A percentile compares a stretch with the other conserved stretches of the same genome.
phyloP scores from a whole-genome alignment of 2,797 vertebrate genomes.

The Onychomys torridus region DNA sequence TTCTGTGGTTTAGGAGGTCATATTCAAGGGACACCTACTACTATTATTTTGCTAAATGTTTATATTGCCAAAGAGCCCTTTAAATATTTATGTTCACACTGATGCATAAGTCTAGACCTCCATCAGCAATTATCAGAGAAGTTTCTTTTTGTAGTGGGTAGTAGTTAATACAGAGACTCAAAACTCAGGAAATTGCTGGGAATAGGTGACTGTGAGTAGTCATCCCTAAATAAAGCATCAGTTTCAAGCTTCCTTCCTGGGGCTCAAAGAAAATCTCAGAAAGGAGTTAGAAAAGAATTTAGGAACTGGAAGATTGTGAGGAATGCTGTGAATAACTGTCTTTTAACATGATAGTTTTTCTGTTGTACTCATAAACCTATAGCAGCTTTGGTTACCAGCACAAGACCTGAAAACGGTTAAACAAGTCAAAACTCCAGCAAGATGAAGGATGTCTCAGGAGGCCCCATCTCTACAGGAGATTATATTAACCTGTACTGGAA shows the following conservation, averaged over 20 bases:
- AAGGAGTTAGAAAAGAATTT: neutral
- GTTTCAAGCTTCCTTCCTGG: neutral
- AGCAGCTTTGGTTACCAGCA: neutral
- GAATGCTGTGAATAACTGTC: neutral
- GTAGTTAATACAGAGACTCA: neutral
- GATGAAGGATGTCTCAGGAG: neutral
- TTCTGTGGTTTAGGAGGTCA: neutral
- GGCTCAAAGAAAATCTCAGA: neutral
- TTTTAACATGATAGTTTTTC: too few relatives aligned
- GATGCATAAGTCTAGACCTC: neutral
- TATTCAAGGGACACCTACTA: neutral
- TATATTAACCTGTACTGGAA: neutral
- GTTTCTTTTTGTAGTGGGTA: too few relatives aligned
- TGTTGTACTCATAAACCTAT: neutral
- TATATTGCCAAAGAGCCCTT: neutral
- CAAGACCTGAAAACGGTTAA: neutral
- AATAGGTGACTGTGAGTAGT: neutral
- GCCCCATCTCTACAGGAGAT: neutral
- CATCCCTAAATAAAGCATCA: neutral
- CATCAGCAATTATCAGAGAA: neutral
- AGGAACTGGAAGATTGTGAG: too few relatives aligned
- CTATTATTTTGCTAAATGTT: neutral
- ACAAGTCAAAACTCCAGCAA: neutral
- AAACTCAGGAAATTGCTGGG: neutral
- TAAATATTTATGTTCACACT: neutral